Base-by-base conservation (phyloP, 2,797 vertebrate genomes). In the Poecilia picta region DNA sequence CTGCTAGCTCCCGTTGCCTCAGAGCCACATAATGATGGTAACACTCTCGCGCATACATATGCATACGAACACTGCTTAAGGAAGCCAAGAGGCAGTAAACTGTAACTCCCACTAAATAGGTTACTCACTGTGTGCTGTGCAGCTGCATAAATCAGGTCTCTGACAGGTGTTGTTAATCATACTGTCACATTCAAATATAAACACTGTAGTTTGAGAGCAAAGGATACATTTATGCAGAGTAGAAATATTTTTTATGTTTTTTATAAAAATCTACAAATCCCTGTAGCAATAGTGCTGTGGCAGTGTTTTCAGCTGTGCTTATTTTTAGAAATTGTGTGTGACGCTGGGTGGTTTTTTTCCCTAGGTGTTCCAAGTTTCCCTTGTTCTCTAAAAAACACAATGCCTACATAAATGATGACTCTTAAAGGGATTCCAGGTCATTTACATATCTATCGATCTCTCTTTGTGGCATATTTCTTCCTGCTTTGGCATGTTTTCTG, bases 101-200 rank as follows among this genome's bases (percentile, higher is more conserved):
- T 85, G 78, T 81, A 85, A 87, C 83, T 87, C 78, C 75, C 41
- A 77, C 66, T 89, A 86, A 88, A 83, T 87, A 85, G 87, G 88
- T 89, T 90, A 86, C 83, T 77, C 78, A 81, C 85, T 75, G 64
- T 74, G 78, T 53, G 87, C 87, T 75, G 70, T 76, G 78, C 64
- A 89, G 77, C 74, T 81, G 78, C 81, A 81, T 82, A 89, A 89
- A 89, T 88, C 79, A 82, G 78, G 53, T 68, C 59, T 81, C 64
- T 78, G 83, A 81, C 83, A 87, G 73, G 81, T 72, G 68, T 84
- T 75, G 82, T 77, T 87, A 74, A 89, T 93, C 78, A 81, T 76
- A 76, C 45, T 77, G 66, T 73, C 81, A 76, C 76, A 85, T 78
- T 88, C 57, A 80, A 77, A 87, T 86, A 86, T 80, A 85, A 84